Evolutionary conservation across 2,888 invertebrate genomes (phyloP).

Genomic region (Drosophila pullipes): DNA sequence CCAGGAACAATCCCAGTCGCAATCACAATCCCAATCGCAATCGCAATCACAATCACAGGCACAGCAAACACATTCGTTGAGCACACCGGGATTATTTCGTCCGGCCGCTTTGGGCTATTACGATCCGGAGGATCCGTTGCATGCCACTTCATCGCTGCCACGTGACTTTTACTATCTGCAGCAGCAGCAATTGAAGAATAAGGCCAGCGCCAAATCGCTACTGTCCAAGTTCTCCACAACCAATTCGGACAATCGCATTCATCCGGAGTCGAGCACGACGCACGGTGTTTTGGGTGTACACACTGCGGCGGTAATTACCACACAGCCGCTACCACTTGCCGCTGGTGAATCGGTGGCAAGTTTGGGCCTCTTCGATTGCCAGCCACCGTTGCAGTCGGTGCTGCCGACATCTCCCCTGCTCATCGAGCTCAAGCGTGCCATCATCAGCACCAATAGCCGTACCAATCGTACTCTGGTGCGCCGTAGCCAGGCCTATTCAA

Average conservation of each 20-base stretch:
- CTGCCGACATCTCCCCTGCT: conserved; percentile 69
- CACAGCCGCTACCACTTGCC: conserved; percentile 69
- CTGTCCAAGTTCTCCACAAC: conserved; percentile 83
- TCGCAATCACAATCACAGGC: conserved; percentile 57
- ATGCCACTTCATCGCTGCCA: conserved; percentile 81
- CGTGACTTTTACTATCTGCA: conserved; percentile 84
- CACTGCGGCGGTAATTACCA: conserved; percentile 72
- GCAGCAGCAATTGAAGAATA: conserved; percentile 83
- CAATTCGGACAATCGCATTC: conserved; percentile 83
- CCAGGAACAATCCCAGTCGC: conserved; percentile 65
- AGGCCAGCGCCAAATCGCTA: conserved; percentile 80
- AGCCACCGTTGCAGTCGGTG: conserved; percentile 63
- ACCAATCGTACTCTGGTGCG: conserved; percentile 21
- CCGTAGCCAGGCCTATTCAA: conserved; percentile 5
- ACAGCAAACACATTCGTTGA: conserved; percentile 67
- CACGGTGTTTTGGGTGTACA: conserved; percentile 69
- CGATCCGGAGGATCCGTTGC: conserved; percentile 76
- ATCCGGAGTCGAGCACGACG: conserved; percentile 69
- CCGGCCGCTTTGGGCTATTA: conserved; percentile 68
- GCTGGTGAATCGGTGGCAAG: conserved; percentile 51
- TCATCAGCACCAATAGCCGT: conserved; percentile 62
- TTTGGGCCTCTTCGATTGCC: conserved; percentile 75
- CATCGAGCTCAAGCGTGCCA: conserved; percentile 82
- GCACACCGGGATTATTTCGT: conserved; percentile 69
- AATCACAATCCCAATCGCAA: conserved; percentile 56